Base-by-base conservation (phyloP, 23 tunicate species). In the Ascidia mentula region DNA sequence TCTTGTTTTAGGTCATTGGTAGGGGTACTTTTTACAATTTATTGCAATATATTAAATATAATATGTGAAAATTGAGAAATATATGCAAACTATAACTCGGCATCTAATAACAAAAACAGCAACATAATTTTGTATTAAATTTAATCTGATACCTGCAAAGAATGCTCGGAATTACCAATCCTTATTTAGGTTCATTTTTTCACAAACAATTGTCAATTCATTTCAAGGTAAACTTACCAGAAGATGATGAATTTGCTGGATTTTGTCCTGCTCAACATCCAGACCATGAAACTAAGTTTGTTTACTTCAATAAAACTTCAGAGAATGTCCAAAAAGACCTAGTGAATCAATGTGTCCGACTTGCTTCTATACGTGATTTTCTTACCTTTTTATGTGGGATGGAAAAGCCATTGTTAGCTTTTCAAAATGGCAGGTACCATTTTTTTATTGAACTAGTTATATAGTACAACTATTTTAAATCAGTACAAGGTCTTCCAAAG, bases 341-440 rank as follows among this genome's bases (percentile, higher is more conserved):
- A 38, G 79, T 76, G 24, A 31, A 60, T 15, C 69, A 86, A 9
- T 86, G 85, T 34, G 85, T 92, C 31, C 76, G 97, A 13, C 79
- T 92, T 0, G 69, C 70, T 78, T 59, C 82, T 0, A 82, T 92
- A 33, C 85, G 86, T 18, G 92, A 87, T 60, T 92, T 92, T 53
- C 85, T 92, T 40, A 89, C 83, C 38, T 92, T 87, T 79, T 59
- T 92, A 18, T 92, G 97, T 72, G 97, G 97, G 8, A 87, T 87
- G 91, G 97, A 92, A 73, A 75, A 87, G 33, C 97, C 97, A 0
- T 45, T 87, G 60, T 88, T 92, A n/a, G 92, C 89, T 0, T 92
- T 92, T 73, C 83, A 92, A 69, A 84, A 87, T 60, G 97, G 97
- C 37, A 87, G 85, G 85, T 92, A 60, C 26, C 73, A 34, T 24